Evolutionary conservation across 2,797 vertebrate genomes (phyloP), one percentile per base, ranked within the genome.

Genomic region (Poecilia gillii): DNA sequence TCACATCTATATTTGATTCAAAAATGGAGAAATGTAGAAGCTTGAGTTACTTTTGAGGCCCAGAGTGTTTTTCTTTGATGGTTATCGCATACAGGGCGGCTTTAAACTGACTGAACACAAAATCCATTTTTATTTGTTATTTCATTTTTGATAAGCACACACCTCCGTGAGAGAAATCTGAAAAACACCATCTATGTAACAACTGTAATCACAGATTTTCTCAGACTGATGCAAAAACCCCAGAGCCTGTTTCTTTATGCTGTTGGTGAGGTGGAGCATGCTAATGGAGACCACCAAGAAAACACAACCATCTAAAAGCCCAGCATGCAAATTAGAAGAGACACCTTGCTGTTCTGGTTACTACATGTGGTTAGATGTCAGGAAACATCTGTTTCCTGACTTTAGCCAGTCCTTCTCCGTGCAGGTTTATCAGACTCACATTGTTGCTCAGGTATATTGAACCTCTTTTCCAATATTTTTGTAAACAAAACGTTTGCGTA

Each of bases 41-140:
- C 12, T n/a, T 43, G 39, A 68, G 66, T 68, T 68, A 68, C 20
- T 25, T 13, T 70, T 70, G 66, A 70, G 39, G 39, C 23, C 4
- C 23, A 53, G 7, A 53, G 51, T 53, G 51, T 53, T 53, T 25
- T 89, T 81, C 47, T 78, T 82, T 53, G 43, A 45, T 36, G 25
- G 55, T 76, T 46, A 46, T 72, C 39, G 31, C 18, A 2, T 39
- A 46, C n/a, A 79, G 23, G 64, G 41, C 18, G 6, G 49, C 76
- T 84, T 86, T 72, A 53, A 91, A 89, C 86, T 73, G 68, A 41
- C 73, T 72, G 68, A 43, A 77, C 75, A 84, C 66, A 68, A 73
- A 80, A 81, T 59, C 43, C 23, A 13, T 77, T 53, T 83, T 72
- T 23, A 41, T 70, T 75, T 72, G 3, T 81, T 80, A 55, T 84